phyloP scores from a whole-genome alignment of 1,140 invertebrate species.

The Drosophila lacertosa region DNA sequence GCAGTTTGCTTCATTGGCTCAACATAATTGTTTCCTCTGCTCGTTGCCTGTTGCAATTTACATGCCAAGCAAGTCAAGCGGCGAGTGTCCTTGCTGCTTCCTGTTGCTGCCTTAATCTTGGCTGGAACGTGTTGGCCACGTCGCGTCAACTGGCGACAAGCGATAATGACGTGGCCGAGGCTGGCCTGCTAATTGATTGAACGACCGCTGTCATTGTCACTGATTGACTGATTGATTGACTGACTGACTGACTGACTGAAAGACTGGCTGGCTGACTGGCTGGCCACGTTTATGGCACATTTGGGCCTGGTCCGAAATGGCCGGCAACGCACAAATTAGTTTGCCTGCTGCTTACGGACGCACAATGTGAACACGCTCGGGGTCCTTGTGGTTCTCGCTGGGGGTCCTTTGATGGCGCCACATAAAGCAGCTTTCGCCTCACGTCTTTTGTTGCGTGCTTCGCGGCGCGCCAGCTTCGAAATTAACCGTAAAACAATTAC shows the following conservation, averaged over 20 bases:
- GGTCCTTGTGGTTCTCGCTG: too few relatives aligned
- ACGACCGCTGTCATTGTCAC: slow-evolving; percentile 46
- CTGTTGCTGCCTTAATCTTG: slow-evolving; percentile 23
- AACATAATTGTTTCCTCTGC: slow-evolving; percentile 74
- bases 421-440: slow-evolving; percentile 24
- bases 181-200: slow-evolving; percentile 63
- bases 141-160: slow-evolving; percentile 2
- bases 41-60: slow-evolving; percentile 48
- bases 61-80: slow-evolving; percentile 47
- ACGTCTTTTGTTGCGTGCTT: slow-evolving; percentile 31
- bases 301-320: background rate
- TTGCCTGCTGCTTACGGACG: background rate
- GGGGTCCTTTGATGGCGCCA: slow-evolving; percentile 33
- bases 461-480: slow-evolving; percentile 17
- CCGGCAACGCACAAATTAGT: background rate
- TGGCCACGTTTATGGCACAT: slow-evolving; percentile 10
- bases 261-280: slow-evolving; percentile 36
- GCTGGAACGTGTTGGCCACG: slow-evolving; percentile 8
- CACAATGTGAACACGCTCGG: background rate
- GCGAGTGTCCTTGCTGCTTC: slow-evolving; percentile 12
- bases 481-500: slow-evolving; percentile 43
- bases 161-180: slow-evolving; percentile 24
- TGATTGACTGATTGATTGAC: slow-evolving; percentile 43
- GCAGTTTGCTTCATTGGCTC: slow-evolving; percentile 74
- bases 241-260: slow-evolving; percentile 32